Percentiles rank a stretch among this genome's conserved stretches.
phyloP scores from a whole-genome alignment of 1,140 invertebrate genomes.

The Neuroterus valhalla region DNA sequence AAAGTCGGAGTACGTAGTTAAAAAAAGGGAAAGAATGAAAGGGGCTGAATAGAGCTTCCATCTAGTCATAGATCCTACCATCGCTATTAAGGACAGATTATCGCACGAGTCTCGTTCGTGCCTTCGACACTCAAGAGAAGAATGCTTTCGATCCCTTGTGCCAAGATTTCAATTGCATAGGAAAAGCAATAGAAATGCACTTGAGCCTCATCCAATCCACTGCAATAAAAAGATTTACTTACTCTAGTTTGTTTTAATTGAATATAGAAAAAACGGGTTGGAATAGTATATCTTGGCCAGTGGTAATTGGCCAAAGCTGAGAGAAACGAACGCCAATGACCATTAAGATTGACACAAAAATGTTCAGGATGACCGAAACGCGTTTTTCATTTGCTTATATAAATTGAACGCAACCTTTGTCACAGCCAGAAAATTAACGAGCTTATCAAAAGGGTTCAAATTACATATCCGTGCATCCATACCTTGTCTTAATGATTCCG shows the following conservation, averaged over 20 bases:
- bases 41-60: constrained; percentile 20
- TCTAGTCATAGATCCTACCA: constrained; percentile 30
- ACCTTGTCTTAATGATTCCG: no score
- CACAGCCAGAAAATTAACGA: no score
- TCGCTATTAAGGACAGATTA: constrained; percentile 29
- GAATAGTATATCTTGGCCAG: no score
- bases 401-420: no score
- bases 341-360: no score
- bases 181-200: constrained; percentile 21
- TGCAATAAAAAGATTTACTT: constrained; percentile 1
- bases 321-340: no score
- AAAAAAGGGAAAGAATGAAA: constrained; percentile 9
- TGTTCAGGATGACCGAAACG: no score
- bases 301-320: no score
- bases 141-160: constrained; percentile 23
- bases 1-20: constrained; percentile 15
- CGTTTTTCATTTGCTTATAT: no score
- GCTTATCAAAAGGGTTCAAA: no score
- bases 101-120: constrained; percentile 25
- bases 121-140: constrained; percentile 22
- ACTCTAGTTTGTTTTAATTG: background rate
- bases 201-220: constrained; percentile 8
- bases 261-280: background rate
- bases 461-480: no score
- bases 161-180: constrained; percentile 27